These are phyloP conservation scores for Campopleginae sp. DNA, from an alignment of 2,888 invertebrate species.

Conservation along the genomic window DNA sequence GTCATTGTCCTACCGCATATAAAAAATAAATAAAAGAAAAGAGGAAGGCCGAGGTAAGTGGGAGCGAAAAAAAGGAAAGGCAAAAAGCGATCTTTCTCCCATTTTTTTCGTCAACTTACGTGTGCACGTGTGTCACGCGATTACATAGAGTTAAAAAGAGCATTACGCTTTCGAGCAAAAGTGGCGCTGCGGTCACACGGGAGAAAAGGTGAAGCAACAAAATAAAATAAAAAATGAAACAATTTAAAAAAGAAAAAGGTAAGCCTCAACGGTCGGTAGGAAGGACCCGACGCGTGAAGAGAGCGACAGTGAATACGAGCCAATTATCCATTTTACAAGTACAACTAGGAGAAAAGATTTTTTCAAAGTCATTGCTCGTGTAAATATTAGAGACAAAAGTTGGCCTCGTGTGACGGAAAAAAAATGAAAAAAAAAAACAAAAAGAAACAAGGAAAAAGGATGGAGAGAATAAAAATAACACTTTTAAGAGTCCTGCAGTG, in stretches of 20 bases:
- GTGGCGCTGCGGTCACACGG: conserved; percentile 48
- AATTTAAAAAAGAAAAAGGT: conserved; percentile 34
- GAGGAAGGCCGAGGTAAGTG: neutral
- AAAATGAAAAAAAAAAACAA: neutral
- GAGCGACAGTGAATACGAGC: conserved; percentile 19
- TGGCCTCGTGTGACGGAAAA: neutral
- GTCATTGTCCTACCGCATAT: neutral
- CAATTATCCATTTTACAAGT: conserved; percentile 42
- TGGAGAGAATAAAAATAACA: neutral
- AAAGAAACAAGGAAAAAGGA: neutral
- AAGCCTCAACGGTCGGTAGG: neutral
- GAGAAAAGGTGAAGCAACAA: neutral
- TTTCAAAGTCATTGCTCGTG: neutral
- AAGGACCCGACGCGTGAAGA: neutral
- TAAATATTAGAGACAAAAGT: conserved; percentile 16
- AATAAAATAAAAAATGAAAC: neutral
- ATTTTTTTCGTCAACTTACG: conserved; percentile 31
- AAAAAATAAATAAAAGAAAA: neutral
- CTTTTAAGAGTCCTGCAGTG: neutral
- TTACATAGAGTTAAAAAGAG: conserved; percentile 54
- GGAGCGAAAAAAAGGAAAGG: neutral
- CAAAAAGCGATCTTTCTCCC: neutral
- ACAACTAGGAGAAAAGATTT: conserved; percentile 28
- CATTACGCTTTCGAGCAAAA: conserved; percentile 48
- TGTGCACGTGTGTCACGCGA: conserved; percentile 36